These are phyloP conservation scores for Trissonchulus sp. DNA, from an alignment of 2,888 invertebrate species.

Conservation along the genomic window DNA sequence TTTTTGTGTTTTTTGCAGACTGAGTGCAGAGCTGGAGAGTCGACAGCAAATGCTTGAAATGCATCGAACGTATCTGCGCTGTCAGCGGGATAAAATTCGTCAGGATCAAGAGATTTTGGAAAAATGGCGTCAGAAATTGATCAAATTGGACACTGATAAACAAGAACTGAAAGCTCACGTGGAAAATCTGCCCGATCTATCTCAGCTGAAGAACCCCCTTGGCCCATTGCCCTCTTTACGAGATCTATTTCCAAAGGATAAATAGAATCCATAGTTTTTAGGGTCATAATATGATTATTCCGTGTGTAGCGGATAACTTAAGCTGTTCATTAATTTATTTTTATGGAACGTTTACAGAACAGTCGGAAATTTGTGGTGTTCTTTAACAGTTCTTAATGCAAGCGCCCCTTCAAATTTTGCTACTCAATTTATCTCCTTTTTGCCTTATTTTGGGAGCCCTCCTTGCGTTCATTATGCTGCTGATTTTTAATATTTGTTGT, in stretches of 20 bases:
- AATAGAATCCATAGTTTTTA: no score
- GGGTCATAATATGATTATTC: no score
- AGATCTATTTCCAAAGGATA: conserved; percentile 18
- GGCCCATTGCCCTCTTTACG: conserved; percentile 15
- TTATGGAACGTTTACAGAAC: no score
- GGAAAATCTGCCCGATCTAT: conserved; percentile 12
- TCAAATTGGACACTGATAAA: conserved; percentile 11
- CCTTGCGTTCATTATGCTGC: no score
- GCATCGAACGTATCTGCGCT: conserved; percentile 18
- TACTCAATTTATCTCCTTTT: no score
- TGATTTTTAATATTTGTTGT: no score
- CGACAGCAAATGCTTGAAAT: background rate
- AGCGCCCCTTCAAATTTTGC: no score
- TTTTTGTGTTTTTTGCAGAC: conserved; percentile 12
- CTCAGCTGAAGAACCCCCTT: conserved; percentile 9
- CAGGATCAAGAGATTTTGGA: conserved; percentile 20
- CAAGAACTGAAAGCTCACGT: conserved; percentile 24
- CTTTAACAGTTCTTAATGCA: no score
- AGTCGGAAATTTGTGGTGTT: no score
- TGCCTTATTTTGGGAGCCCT: no score
- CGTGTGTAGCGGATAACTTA: no score
- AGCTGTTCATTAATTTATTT: no score
- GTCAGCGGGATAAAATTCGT: conserved; percentile 22
- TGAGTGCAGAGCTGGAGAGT: conserved; percentile 6
- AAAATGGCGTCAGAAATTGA: conserved; percentile 21